These are phyloP conservation scores for Herpetotheres cachinnans DNA, from an alignment of 2,113 vertebrate species.

Conservation along the genomic window DNA sequence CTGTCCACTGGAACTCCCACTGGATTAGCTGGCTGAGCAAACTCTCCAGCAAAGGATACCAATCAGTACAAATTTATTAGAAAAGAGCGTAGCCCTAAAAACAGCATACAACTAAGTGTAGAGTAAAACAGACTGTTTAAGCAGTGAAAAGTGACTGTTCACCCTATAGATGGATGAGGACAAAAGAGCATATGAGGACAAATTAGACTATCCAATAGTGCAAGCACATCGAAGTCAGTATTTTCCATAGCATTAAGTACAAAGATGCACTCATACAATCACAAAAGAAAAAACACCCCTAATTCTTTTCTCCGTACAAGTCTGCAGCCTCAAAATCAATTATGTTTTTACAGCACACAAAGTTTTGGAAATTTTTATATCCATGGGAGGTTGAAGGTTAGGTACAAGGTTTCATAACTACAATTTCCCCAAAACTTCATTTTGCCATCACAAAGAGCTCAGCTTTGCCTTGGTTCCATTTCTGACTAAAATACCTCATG, in stretches of 20 bases:
- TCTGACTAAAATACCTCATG: constrained; percentile 69
- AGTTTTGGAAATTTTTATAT: not conserved
- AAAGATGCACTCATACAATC: not conserved
- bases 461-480: constrained; percentile 51
- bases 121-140: not conserved
- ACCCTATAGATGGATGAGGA: not conserved
- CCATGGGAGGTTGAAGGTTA: not conserved
- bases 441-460: not conserved
- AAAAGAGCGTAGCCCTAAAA: not conserved
- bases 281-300: not conserved
- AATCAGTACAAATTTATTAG: not conserved
- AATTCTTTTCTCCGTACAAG: not conserved
- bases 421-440: constrained; percentile 12
- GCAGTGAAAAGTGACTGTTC: not conserved
- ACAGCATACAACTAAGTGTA: rapidly evolving
- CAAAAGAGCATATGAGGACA: not conserved
- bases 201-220: not conserved
- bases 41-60: not conserved
- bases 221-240: not conserved
- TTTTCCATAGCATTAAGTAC: not conserved
- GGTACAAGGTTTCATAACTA: not conserved
- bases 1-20: too few species aligned
- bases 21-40: not conserved
- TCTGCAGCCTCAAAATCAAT: not conserved
- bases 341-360: not conserved